A percentile compares a stretch with the other conserved stretches of the same genome.
phyloP scores from a whole-genome alignment of 2,113 vertebrate species.

The Centropus unirufus region DNA sequence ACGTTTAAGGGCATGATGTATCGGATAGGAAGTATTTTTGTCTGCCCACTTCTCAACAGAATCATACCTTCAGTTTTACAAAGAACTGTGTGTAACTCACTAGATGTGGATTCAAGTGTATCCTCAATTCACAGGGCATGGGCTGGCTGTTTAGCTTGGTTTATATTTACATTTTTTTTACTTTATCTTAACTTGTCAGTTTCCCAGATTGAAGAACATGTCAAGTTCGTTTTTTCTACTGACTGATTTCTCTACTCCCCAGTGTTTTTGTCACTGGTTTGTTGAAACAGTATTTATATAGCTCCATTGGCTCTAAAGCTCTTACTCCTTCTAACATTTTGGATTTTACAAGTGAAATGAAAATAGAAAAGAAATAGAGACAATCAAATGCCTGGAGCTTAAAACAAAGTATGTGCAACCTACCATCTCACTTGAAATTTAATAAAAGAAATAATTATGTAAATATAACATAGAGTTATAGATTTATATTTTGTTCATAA shows the following conservation, averaged over 20 bases:
- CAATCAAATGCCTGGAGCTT: constrained; percentile 99
- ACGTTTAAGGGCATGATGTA: constrained; percentile 63
- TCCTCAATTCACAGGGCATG: constrained; percentile 71
- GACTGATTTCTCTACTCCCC: constrained; percentile 72
- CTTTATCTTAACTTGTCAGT: constrained; percentile 72
- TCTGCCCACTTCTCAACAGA: constrained; percentile 65
- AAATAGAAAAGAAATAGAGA: constrained; percentile 89
- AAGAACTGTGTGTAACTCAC: constrained; percentile 65
- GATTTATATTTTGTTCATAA: constrained; percentile 99
- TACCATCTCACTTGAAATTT: constrained; percentile 99
- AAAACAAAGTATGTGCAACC: constrained; percentile 94
- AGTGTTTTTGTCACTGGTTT: constrained; percentile 75
- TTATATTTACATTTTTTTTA: constrained; percentile 76
- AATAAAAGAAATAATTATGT: constrained; percentile 99
- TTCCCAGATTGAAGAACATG: constrained; percentile 71
- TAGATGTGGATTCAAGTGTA: constrained; percentile 70
- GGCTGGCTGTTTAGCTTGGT: constrained; percentile 72
- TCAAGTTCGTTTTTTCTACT: constrained; percentile 76
- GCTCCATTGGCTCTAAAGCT: constrained; percentile 79
- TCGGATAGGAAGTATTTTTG: constrained; percentile 63
- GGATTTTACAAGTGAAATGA: constrained; percentile 78
- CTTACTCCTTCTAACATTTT: constrained; percentile 77
- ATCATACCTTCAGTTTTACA: constrained; percentile 58
- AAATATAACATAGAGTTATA: constrained; percentile 99
- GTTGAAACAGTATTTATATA: constrained; percentile 81